Evolutionary conservation across 2,888 invertebrate species (phyloP), one percentile per base, ranked within the genome.

Genomic region (Chromoteleia sp.): DNA sequence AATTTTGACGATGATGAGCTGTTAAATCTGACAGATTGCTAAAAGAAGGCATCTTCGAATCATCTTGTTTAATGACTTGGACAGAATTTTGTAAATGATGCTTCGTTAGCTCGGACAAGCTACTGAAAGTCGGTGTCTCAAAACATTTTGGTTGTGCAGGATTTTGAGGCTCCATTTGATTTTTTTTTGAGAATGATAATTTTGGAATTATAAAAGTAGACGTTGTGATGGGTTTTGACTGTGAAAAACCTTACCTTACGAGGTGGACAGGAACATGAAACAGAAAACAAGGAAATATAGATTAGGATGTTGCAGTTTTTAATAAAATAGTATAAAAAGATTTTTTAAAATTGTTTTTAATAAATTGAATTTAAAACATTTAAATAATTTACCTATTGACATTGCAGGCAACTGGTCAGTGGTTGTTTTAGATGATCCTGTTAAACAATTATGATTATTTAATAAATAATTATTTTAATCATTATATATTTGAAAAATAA

Each of bases 201-300:
- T 76, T 81, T 33, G 81, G 76, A 33, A 81, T 76, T 39, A 5
- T 59, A 43, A 85, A 85, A 2, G 67, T 50, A 41, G 78, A 65
- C 33, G 79, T 8, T 19, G 43, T 33, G 45, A 30, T 50, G 0
- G 63, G 2, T 67, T 45, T 81, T 54, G 74, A 74, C 73, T 78
- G 61, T 88, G 87, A 85, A 86, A 84, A 88, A 91, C 86, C 91
- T 91, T 91, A 91, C 91, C 91, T 91, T 91, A 86, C 89, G 89
- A 87, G 88, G 59, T 70, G 58, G 75, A 81, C 78, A 85, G 76
- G 83, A 86, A 86, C 87, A 90, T 88, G 85, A 83, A 89, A 90
- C 87, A 81, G 84, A 86, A 79, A 65, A 78, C 10, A 83, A 84
- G 84, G 83, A 77, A 29, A 43, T 14, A 56, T 48, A 71, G 33